These are phyloP conservation scores for Pollenia angustigena DNA, from an alignment of 2,888 invertebrate species.

Conservation along the genomic window DNA sequence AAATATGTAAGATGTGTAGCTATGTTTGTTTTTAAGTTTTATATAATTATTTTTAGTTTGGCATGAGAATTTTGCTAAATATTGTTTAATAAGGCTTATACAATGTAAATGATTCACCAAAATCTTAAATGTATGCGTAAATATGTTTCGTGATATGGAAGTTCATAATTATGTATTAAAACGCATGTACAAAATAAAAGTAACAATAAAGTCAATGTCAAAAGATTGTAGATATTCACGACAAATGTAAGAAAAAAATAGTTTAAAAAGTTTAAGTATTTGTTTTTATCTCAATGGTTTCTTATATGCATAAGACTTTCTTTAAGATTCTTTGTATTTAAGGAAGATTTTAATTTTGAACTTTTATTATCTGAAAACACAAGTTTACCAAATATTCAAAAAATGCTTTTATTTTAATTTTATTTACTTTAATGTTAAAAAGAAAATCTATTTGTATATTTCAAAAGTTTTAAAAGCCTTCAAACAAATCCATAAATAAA, in stretches of 20 bases:
- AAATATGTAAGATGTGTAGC: background rate
- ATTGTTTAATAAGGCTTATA: conserved; percentile 43
- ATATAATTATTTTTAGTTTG: conserved; percentile 51
- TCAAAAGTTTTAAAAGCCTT: too few relatives aligned
- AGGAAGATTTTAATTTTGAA: too few relatives aligned
- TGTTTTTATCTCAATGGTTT: background rate
- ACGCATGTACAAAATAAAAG: conserved; percentile 11
- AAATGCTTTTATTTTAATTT: too few relatives aligned
- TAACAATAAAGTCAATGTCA: conserved; percentile 43
- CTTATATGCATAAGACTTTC: too few relatives aligned
- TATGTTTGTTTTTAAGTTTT: conserved; percentile 17
- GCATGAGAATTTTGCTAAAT: conserved; percentile 71
- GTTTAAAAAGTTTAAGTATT: background rate
- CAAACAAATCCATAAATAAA: too few relatives aligned
- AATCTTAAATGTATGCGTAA: conserved; percentile 4
- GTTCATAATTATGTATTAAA: background rate
- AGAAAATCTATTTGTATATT: too few relatives aligned
- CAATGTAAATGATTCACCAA: conserved; percentile 44
- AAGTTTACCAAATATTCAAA: too few relatives aligned
- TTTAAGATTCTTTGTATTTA: too few relatives aligned
- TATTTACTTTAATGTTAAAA: too few relatives aligned
- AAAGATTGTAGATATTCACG: background rate
- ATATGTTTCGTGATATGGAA: background rate
- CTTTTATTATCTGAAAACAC: too few relatives aligned
- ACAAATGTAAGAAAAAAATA: background rate